Evolutionary conservation across 2,797 vertebrate genomes (phyloP).

Genomic region (Neopelma chrysocephalum): DNA sequence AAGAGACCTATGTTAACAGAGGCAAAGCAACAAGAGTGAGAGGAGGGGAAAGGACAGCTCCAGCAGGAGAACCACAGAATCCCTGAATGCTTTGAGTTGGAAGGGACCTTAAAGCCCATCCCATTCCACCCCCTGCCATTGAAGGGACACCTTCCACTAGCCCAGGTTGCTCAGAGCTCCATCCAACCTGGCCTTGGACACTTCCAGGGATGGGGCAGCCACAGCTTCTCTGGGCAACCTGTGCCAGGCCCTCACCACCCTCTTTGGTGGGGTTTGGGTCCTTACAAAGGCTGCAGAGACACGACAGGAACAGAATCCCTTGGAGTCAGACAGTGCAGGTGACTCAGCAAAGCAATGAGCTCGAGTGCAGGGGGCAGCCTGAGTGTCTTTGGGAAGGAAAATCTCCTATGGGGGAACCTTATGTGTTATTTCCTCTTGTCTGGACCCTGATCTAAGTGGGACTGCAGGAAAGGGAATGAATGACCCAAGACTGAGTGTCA

Average conservation of each 20-base stretch:
- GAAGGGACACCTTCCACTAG: neutral
- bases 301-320: accelerated
- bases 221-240: neutral
- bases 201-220: neutral
- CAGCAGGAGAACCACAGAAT: neutral
- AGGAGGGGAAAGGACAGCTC: neutral
- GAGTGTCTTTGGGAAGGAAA: neutral
- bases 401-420: neutral
- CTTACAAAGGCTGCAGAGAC: neutral
- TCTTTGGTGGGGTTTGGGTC: neutral
- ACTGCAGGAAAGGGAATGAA: neutral
- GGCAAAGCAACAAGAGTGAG: neutral
- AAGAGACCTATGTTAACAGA: neutral
- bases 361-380: neutral
- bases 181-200: accelerated
- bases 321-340: neutral
- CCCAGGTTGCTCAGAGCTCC: neutral
- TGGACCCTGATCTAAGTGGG: neutral
- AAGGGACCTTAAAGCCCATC: neutral
- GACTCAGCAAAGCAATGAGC: neutral
- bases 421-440: neutral
- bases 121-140: accelerated
- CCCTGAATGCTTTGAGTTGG: neutral
- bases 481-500: neutral
- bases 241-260: neutral